Evolutionary conservation across 1,140 invertebrate genomes (phyloP).

Genomic region (Hesperophylax magnus): DNA sequence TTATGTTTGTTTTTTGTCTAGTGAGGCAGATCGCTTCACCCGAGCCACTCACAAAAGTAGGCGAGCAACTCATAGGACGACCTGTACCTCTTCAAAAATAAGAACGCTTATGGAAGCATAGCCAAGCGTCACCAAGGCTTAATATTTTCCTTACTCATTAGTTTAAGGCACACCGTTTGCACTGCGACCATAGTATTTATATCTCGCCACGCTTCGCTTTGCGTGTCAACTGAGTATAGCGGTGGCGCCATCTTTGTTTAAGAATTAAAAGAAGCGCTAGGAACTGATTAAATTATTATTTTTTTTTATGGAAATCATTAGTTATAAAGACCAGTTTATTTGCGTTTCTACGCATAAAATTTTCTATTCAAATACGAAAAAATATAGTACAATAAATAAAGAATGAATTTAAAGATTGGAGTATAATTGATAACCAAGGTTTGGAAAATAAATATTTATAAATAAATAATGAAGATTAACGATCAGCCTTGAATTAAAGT

Average conservation of each 20-base stretch:
- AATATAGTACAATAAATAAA: no score
- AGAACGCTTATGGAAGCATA: conserved; percentile 73
- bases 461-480: no score
- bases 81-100: conserved; percentile 83
- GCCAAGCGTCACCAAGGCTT: conserved; percentile 86
- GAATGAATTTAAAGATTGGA: no score
- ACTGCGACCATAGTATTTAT: background rate
- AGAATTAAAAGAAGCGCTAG: no score
- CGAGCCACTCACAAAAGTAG: conserved; percentile 78
- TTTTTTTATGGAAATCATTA: no score
- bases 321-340: no score
- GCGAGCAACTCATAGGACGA: conserved; percentile 77
- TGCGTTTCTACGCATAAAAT: no score
- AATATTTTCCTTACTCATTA: conserved; percentile 92
- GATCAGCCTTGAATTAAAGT: no score
- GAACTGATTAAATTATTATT: no score
- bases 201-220: background rate
- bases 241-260: conserved; percentile 32
- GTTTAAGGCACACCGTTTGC: conserved; percentile 82
- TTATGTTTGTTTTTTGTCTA: background rate
- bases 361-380: no score
- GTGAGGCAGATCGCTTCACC: conserved; percentile 81
- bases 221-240: background rate
- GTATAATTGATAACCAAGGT: no score
- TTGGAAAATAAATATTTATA: no score